A percentile compares a stretch with the other conserved stretches of the same genome.
Conservation (phyloP, 1,140 invertebrate genomes). For the Drosophila ambigua region DNA sequence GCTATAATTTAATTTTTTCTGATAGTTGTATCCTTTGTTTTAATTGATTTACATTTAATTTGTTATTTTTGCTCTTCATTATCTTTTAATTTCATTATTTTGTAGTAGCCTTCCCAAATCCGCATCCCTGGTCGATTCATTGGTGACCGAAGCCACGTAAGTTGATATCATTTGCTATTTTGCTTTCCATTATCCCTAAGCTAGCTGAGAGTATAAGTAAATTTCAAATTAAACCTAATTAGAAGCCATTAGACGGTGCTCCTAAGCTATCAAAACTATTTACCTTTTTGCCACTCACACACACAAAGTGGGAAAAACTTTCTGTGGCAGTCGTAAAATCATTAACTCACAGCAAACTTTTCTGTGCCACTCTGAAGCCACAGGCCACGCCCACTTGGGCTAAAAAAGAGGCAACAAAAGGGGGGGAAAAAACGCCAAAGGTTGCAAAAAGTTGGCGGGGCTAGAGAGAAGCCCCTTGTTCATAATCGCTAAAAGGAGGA, state of each 20-base stretch:
- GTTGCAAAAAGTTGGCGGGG: slow-evolving; percentile 15
- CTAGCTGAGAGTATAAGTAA: slow-evolving; percentile 4
- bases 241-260: slow-evolving; percentile 15
- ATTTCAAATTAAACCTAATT: slow-evolving; percentile 29
- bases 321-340: slow-evolving; percentile 37
- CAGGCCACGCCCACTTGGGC: slow-evolving; percentile 15
- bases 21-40: neutral
- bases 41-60: slow-evolving; percentile 5
- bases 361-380: neutral
- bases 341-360: slow-evolving; percentile 38
- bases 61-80: slow-evolving; percentile 29
- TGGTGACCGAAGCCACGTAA: slow-evolving; percentile 80
- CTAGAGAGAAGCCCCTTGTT: slow-evolving; percentile 7
- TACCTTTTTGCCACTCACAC: slow-evolving; percentile 11
- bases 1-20: slow-evolving; percentile 1
- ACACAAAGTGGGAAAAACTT: slow-evolving; percentile 30
- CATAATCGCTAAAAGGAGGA: slow-evolving; percentile 41
- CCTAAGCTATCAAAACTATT: slow-evolving; percentile 23
- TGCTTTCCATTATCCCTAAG: slow-evolving; percentile 9
- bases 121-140: slow-evolving; percentile 70
- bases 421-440: neutral
- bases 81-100: slow-evolving; percentile 29
- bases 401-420: neutral
- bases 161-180: slow-evolving; percentile 31
- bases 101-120: slow-evolving; percentile 63